Conservation (phyloP, 1,140 invertebrate species). For the Vanessa atalanta region DNA sequence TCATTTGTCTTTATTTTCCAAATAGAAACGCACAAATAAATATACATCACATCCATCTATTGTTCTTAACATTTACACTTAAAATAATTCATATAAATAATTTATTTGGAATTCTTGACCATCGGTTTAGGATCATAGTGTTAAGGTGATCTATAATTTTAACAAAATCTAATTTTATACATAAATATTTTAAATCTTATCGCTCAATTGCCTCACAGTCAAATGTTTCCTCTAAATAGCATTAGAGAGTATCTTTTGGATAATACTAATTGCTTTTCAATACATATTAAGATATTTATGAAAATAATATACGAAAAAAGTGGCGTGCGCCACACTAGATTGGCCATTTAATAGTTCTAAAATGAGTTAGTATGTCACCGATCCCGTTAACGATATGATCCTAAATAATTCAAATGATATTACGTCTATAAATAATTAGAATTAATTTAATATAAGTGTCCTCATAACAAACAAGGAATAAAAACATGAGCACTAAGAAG, state of each 20-base stretch:
- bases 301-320: neutral
- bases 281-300: no score
- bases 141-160: neutral
- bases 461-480: neutral
- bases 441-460: no score
- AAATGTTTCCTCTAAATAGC: no score
- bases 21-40: constrained; percentile 8
- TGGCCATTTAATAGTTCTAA: neutral
- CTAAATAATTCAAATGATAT: neutral
- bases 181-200: no score
- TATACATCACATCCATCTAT: constrained; percentile 13
- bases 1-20: neutral
- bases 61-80: neutral
- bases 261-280: no score
- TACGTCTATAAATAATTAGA: neutral
- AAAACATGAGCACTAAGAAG: neutral
- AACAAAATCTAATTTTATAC: neutral
- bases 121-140: neutral
- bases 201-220: no score
- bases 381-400: neutral
- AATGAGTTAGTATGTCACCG: neutral
- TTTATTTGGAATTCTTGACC: neutral
- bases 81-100: neutral
- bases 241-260: no score
- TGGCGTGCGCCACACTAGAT: no score